Percentiles rank a stretch among this genome's conserved stretches.
Evolutionary conservation across 1,140 invertebrate species (phyloP).

Genomic region (Coptotermes formosanus): DNA sequence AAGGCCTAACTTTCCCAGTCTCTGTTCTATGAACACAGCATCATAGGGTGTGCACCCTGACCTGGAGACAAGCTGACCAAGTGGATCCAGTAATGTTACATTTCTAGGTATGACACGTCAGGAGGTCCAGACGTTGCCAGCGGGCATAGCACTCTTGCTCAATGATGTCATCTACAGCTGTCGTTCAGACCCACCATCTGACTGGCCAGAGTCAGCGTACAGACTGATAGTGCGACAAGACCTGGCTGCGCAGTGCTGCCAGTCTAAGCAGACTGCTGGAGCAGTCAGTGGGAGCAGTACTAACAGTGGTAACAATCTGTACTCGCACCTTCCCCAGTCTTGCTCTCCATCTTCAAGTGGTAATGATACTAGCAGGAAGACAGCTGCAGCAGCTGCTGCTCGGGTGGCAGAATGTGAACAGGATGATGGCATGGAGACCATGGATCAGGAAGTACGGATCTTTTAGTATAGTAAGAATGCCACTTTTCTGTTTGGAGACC

Average conservation of each 20-base stretch:
- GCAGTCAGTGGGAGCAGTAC: background rate
- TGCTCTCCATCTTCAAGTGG: background rate
- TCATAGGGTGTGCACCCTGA: no score
- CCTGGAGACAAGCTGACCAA: no score
- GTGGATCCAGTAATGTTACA: background rate
- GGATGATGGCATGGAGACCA: slow-evolving; percentile 53
- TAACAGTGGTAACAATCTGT: background rate
- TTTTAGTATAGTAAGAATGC: no score
- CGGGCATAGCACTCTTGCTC: slow-evolving; percentile 71
- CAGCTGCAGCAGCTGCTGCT: slow-evolving; percentile 33
- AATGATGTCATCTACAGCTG: slow-evolving; percentile 73
- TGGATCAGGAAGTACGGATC: slow-evolving; percentile 49
- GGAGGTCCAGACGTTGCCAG: slow-evolving; percentile 72
- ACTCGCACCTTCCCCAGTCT: background rate
- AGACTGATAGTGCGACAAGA: slow-evolving; percentile 78
- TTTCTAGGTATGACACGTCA: slow-evolving; percentile 50
- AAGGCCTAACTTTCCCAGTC: no score
- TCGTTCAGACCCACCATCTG: slow-evolving; percentile 69
- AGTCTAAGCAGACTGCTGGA: slow-evolving; percentile 35
- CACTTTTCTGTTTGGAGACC: no score
- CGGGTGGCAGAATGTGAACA: slow-evolving; percentile 40
- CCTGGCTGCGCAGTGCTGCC: slow-evolving; percentile 59
- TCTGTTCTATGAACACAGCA: no score
- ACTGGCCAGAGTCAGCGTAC: slow-evolving; percentile 75
- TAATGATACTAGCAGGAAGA: slow-evolving; percentile 30